phyloP scores from a whole-genome alignment of 2,797 vertebrate species.

The Hephaestus fuliginosus region DNA sequence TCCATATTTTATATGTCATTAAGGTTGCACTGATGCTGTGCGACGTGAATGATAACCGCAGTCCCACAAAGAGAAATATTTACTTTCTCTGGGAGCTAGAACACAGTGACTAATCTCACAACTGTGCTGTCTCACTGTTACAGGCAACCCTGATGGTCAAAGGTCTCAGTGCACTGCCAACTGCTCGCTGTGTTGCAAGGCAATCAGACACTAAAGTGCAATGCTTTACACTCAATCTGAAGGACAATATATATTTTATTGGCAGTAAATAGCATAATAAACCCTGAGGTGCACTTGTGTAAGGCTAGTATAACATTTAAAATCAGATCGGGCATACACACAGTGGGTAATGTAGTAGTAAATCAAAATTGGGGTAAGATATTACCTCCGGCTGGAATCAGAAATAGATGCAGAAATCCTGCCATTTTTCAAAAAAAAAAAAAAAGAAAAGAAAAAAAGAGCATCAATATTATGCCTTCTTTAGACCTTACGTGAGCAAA shows the following conservation, averaged over 20 bases:
- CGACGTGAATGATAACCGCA: neutral
- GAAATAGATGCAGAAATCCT: conserved; percentile 4
- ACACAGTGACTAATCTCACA: neutral
- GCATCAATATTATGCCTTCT: neutral
- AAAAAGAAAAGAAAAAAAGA: neutral
- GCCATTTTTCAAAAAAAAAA: neutral
- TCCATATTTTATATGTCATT: conserved; percentile 12
- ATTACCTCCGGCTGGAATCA: conserved; percentile 23
- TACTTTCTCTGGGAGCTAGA: conserved; percentile 8
- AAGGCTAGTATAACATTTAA: conserved; percentile 31
- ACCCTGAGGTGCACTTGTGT: conserved; percentile 32
- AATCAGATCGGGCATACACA: conserved; percentile 17
- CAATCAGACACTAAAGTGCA: conserved; percentile 19
- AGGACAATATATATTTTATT: conserved; percentile 35
- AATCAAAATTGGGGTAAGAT: conserved; percentile 29
- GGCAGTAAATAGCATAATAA: conserved; percentile 38
- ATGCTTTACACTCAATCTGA: conserved; percentile 21
- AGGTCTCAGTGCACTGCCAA: conserved; percentile 57
- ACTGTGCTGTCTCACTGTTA: conserved; percentile 10
- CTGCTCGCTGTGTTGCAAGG: conserved; percentile 22
- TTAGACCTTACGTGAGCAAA: neutral
- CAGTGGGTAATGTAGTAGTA: neutral
- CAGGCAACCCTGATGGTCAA: conserved; percentile 34
- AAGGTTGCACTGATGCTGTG: neutral
- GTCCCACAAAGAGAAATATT: conserved; percentile 10